phyloP scores from a whole-genome alignment of 2,797 vertebrate genomes.

The Falco naumanni region DNA sequence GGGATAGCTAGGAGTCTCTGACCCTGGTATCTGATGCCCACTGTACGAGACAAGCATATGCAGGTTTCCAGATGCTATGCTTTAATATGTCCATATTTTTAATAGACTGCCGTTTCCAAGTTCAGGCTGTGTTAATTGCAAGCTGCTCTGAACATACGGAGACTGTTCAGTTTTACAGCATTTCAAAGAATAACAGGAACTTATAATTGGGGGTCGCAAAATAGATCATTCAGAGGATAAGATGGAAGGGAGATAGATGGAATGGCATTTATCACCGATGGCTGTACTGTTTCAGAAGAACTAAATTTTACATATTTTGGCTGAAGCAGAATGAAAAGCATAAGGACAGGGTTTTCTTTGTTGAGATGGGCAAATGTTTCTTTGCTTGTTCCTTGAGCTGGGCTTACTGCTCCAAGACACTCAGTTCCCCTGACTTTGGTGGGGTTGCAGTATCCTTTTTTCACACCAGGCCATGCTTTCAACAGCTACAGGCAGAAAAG shows the following conservation, averaged over 20 bases:
- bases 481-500: background rate
- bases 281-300: background rate
- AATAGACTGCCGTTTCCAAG: constrained; percentile 1
- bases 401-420: background rate
- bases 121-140: background rate
- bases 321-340: background rate
- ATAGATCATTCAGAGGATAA: background rate
- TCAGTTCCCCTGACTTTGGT: background rate
- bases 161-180: background rate
- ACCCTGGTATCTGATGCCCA: background rate
- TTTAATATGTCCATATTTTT: constrained; percentile 8
- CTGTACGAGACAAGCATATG: background rate
- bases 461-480: background rate
- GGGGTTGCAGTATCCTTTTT: background rate
- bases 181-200: background rate
- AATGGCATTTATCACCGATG: background rate
- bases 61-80: background rate
- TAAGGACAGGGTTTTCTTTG: background rate
- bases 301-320: background rate
- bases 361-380: background rate
- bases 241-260: background rate
- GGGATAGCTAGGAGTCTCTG: background rate
- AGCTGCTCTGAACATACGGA: constrained; percentile 22
- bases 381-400: background rate
- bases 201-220: background rate